Conservation (phyloP, 2,797 vertebrate genomes). For the Poecilia gillii region DNA sequence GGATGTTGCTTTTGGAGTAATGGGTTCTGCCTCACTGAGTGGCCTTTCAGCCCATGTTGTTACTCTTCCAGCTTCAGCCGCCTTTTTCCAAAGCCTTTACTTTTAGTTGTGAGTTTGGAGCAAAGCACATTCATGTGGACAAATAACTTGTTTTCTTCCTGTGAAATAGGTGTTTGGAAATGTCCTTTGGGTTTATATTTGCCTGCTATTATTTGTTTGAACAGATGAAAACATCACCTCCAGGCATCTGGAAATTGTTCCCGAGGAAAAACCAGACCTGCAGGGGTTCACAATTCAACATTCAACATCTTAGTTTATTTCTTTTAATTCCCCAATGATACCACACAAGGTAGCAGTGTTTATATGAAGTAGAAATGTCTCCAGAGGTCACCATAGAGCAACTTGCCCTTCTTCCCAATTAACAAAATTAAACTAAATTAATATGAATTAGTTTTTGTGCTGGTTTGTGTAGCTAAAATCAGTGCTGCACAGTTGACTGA, state of each 20-base stretch:
- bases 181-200: neutral
- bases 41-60: neutral
- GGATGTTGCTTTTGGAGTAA: neutral
- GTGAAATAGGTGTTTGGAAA: neutral
- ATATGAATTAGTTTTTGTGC: too few species aligned
- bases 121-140: neutral
- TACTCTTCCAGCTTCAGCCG: neutral
- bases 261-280: too few species aligned
- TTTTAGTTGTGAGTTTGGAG: neutral
- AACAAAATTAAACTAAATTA: too few species aligned
- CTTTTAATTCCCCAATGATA: neutral
- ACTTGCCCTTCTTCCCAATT: too few species aligned
- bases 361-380: neutral
- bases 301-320: neutral
- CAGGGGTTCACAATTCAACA: neutral
- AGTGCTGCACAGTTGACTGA: too few species aligned
- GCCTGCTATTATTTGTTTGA: neutral
- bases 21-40: neutral
- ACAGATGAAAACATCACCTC: neutral
- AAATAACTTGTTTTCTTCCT: neutral
- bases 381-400: too few species aligned
- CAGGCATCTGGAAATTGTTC: neutral
- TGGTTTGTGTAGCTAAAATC: too few species aligned
- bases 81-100: neutral
- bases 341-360: neutral